Evolutionary conservation across 2,797 vertebrate genomes (phyloP).

Genomic region (Tolypeutes matacus): DNA sequence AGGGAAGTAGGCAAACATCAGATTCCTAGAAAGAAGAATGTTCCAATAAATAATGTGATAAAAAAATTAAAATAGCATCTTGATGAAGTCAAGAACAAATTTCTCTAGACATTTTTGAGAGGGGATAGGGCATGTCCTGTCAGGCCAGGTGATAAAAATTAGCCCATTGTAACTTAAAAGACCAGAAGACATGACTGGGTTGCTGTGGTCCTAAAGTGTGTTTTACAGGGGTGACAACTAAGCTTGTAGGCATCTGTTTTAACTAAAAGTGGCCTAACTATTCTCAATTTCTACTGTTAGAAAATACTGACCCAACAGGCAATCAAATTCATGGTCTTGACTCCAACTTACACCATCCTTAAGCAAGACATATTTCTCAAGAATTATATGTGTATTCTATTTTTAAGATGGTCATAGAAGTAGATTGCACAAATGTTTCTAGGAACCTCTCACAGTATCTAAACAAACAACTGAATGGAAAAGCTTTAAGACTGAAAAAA

Average conservation of each 20-base stretch:
- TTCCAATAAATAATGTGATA: not conserved
- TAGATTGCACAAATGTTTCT: not conserved
- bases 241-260: not conserved
- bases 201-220: not conserved
- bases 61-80: not conserved
- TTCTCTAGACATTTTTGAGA: not conserved
- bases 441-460: not conserved
- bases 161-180: not conserved
- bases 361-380: not conserved
- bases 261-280: not conserved
- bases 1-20: not conserved
- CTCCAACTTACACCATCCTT: not conserved
- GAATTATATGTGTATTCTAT: not conserved
- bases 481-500: not conserved
- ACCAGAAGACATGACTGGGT: not conserved
- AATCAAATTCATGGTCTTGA: not conserved
- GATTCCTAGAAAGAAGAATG: not conserved
- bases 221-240: not conserved
- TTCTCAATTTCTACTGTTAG: not conserved
- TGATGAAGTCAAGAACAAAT: not conserved
- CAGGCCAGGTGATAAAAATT: not conserved
- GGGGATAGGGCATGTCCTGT: not conserved
- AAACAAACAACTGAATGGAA: not conserved
- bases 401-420: conserved; percentile 28
- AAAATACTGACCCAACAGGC: not conserved